Percentiles rank a stretch among this genome's conserved stretches.
Evolutionary conservation across 2,113 vertebrate genomes (phyloP).

Genomic region (Chiloscyllium plagiosum): DNA sequence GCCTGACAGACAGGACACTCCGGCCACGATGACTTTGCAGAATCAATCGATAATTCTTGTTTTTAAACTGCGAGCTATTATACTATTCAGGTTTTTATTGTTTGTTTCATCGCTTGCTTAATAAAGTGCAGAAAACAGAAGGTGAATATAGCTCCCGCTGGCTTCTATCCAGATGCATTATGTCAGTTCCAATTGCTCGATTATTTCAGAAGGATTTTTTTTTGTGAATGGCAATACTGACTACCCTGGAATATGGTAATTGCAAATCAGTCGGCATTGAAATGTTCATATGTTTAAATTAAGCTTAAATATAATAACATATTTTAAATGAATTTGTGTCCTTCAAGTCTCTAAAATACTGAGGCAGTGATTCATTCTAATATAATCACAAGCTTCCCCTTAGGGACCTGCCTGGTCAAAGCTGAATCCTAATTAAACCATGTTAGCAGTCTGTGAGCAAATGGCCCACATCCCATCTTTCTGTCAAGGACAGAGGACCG

Average conservation of each 20-base stretch:
- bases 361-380: conserved; percentile 39
- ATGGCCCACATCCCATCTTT: conserved; percentile 39
- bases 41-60: neutral
- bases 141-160: neutral
- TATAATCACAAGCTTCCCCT: conserved; percentile 46
- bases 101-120: neutral
- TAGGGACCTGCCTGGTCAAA: conserved; percentile 41
- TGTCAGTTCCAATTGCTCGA: neutral
- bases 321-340: conserved; percentile 44
- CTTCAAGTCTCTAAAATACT: conserved; percentile 43
- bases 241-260: neutral
- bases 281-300: conserved; percentile 43
- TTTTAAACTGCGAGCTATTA: neutral
- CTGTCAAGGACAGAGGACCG: conserved; percentile 52
- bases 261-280: conserved; percentile 36
- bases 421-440: conserved; percentile 44
- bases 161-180: neutral
- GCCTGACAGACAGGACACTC: neutral
- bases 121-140: conserved; percentile 14
- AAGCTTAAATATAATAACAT: conserved; percentile 44
- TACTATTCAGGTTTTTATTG: neutral
- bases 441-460: conserved; percentile 50
- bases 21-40: neutral
- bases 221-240: neutral
- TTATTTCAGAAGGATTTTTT: neutral